Percentiles rank a stretch among this genome's conserved stretches.
These are phyloP conservation scores for Varecia variegata DNA, from an alignment of 2,797 vertebrate genomes.

Conservation along the genomic window DNA sequence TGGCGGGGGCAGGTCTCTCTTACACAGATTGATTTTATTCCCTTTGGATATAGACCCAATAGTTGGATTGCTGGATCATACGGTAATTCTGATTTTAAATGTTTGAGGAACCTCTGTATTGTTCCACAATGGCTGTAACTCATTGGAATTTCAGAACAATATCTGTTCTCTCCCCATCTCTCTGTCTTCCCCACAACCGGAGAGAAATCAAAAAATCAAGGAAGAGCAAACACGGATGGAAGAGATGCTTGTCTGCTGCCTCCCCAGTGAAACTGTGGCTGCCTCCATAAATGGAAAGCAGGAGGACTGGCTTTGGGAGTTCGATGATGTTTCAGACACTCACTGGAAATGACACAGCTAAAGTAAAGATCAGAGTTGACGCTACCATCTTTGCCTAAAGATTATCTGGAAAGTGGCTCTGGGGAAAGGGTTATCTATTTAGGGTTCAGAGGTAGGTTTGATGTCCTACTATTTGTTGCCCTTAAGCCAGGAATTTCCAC, in stretches of 20 bases:
- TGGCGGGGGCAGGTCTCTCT: fast-evolving
- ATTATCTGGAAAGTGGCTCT: neutral
- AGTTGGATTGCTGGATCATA: neutral
- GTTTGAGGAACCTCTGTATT: neutral
- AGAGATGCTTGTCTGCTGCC: neutral
- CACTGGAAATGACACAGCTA: neutral
- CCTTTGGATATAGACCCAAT: neutral
- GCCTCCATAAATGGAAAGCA: neutral
- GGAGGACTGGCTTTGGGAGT: too few relatives aligned
- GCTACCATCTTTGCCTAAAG: neutral
- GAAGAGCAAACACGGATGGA: neutral
- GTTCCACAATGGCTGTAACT: neutral
- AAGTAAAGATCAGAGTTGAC: neutral
- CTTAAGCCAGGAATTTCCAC: neutral
- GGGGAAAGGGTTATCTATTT: neutral
- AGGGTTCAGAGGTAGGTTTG: neutral
- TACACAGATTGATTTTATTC: neutral
- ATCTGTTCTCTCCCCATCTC: neutral
- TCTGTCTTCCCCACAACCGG: neutral
- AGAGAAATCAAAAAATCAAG: neutral
- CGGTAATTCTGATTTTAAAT: neutral
- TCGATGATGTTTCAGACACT: neutral
- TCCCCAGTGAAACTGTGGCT: neutral
- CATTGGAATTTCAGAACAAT: neutral
- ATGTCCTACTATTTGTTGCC: neutral